Evolutionary conservation across 2,797 vertebrate species (phyloP).

Genomic region (Girardinus metallicus): DNA sequence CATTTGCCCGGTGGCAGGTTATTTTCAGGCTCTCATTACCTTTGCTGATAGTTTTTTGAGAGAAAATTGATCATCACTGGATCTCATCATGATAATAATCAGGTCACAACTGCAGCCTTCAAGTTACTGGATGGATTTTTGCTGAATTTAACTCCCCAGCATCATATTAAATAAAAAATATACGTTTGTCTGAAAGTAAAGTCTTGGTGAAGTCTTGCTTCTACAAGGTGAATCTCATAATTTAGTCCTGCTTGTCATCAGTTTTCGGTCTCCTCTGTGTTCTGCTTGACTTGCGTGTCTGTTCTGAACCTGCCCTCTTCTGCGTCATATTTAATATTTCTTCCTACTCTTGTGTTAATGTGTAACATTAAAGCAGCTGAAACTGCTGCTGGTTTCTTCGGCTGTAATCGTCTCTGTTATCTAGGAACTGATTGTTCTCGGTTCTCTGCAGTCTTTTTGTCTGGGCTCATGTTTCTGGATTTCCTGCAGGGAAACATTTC

Average conservation of each 20-base stretch:
- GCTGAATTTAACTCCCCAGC: background rate
- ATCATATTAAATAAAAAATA: background rate
- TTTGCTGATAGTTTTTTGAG: background rate
- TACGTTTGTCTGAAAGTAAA: background rate
- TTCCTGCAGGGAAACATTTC: background rate
- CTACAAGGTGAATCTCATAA: background rate
- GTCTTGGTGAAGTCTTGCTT: background rate
- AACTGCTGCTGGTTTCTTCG: background rate
- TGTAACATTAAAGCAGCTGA: background rate
- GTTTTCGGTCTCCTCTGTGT: background rate
- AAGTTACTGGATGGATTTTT: background rate
- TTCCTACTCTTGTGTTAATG: background rate
- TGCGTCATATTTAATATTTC: background rate
- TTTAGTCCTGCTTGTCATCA: background rate
- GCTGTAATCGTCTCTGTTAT: background rate
- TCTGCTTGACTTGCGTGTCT: background rate
- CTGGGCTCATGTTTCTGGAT: background rate
- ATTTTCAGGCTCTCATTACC: background rate
- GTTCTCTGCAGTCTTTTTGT: background rate
- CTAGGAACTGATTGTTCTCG: background rate
- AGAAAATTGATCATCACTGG: background rate
- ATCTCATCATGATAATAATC: background rate
- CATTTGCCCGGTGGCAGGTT: background rate
- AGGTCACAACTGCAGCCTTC: background rate
- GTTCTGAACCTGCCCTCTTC: background rate